These are phyloP conservation scores for Onthophagus sagittarius DNA, from an alignment of 2,888 invertebrate species.

Conservation along the genomic window DNA sequence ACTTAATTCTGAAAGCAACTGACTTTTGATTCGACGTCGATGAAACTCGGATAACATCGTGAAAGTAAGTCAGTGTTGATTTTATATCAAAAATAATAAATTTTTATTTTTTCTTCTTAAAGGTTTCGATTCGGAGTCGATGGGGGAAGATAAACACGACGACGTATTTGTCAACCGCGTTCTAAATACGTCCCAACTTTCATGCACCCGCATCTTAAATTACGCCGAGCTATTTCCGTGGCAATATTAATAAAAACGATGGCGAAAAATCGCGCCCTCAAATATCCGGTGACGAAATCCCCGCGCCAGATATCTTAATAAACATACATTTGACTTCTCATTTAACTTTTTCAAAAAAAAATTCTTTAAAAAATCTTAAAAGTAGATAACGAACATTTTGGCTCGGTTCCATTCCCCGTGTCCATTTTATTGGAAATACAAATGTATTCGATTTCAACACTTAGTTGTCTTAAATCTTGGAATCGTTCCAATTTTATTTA, in stretches of 20 bases:
- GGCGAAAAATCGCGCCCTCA: not conserved
- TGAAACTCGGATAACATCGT: conserved; percentile 41
- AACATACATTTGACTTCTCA: not conserved
- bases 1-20: too few species aligned
- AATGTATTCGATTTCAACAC: not conserved
- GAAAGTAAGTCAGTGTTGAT: not conserved
- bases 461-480: not conserved
- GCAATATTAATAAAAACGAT: not conserved
- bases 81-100: too few species aligned
- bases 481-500: not conserved
- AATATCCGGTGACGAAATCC: not conserved
- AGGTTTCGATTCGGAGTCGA: not conserved
- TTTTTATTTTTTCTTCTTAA: too few species aligned
- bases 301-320: not conserved
- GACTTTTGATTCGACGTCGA: conserved; percentile 39
- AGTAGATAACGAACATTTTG: not conserved
- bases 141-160: not conserved
- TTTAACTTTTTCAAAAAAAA: not conserved
- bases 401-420: not conserved
- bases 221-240: not conserved
- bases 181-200: not conserved
- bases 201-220: not conserved
- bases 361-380: not conserved
- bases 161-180: not conserved
- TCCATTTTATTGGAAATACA: not conserved